phyloP scores from a whole-genome alignment of 2,113 vertebrate genomes.

The Lepus europaeus region DNA sequence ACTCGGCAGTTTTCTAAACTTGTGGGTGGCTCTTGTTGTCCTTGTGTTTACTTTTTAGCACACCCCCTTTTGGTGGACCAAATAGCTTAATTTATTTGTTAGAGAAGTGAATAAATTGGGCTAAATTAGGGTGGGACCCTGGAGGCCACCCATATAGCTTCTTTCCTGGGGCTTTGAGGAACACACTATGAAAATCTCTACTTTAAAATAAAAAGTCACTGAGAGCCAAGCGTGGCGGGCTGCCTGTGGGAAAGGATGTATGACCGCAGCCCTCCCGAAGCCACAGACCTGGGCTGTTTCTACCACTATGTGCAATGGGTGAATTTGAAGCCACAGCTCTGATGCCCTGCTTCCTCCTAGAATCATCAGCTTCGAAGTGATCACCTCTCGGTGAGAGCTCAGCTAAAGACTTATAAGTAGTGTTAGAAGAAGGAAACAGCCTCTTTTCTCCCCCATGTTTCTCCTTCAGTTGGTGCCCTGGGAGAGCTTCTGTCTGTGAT shows the following conservation, averaged over 20 bases:
- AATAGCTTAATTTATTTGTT: background rate
- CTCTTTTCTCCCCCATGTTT: background rate
- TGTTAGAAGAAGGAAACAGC: background rate
- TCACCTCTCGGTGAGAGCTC: background rate
- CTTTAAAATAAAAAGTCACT: background rate
- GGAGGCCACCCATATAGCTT: background rate
- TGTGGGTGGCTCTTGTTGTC: background rate
- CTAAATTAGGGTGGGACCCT: too few species aligned
- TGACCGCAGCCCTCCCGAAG: background rate
- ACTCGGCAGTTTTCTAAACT: background rate
- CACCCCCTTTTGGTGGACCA: background rate
- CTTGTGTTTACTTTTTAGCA: constrained; percentile 17
- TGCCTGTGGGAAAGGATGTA: background rate
- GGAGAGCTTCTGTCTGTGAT: background rate
- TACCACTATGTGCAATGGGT: background rate
- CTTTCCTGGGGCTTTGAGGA: background rate
- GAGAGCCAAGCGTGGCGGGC: background rate
- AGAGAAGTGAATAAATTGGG: background rate
- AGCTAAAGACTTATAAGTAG: background rate
- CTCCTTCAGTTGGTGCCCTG: background rate
- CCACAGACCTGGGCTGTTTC: background rate
- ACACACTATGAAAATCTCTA: background rate
- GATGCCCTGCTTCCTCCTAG: background rate
- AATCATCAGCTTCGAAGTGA: background rate
- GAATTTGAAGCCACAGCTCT: too few species aligned